Base-by-base conservation (phyloP, 2,888 invertebrate genomes). In the Hypsopygia costalis region DNA sequence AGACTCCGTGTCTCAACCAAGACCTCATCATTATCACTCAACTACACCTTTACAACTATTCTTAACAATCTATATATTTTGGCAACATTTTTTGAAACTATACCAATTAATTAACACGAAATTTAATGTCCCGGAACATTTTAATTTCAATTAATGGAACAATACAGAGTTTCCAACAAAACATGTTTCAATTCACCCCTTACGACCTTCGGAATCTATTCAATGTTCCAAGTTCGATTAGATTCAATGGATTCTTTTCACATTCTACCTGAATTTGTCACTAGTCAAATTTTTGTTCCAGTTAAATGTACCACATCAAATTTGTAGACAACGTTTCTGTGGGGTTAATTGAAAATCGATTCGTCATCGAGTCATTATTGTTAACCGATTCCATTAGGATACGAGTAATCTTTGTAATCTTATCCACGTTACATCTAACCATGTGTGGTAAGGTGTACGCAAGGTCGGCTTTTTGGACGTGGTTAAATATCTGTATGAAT, bases 401-500 rank as follows among this genome's bases (percentile, higher is more conserved):
- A 45, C 49, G 61, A n/a, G n/a, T n/a, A n/a, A n/a, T n/a, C n/a
- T n/a, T n/a, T n/a, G 55, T 65, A 66, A 66, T 72, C 62, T 65
- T 69, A 65, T 57, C 51, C 47, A 47, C 64, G 61, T 67, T 66
- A 65, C 58, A 62, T 49, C 52, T 49, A 56, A 55, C 57, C 53
- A 55, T 62, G 62, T 66, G 61, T 64, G 57, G 59, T 61, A 61
- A 53, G 54, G 43, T 52, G 49, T 3, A 16, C 67, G 69, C 69
- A 68, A 61, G 63, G 51, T 28, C 52, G 58, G 56, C 55, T 65
- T 64, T 67, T 51, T 66, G 72, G 69, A 62, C 68, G 60, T 69
- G 72, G 70, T 72, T 81, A 79, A 82, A 83, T 82, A 83, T 81
- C 69, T 67, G 69, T 62, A 73, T 86, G 83, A 86, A 87, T 87